Evolutionary conservation across 2,888 invertebrate species (phyloP).

Genomic region (Aspidapion aeneum): DNA sequence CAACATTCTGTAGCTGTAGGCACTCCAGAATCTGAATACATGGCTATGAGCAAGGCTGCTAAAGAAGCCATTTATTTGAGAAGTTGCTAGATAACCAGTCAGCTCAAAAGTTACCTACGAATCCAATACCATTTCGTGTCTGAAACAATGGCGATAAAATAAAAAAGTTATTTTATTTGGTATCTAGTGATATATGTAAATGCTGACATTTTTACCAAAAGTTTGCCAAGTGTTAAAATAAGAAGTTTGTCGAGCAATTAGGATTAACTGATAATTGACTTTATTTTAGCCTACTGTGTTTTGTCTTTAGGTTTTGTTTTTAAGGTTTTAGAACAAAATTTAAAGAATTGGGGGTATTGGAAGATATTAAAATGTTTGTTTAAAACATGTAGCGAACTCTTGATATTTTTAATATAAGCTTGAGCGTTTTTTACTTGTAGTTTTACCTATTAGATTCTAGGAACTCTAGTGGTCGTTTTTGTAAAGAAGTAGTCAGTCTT

Average conservation of each 20-base stretch:
- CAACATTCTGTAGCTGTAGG: neutral
- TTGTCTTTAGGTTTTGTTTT: too few species aligned
- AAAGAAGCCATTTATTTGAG: neutral
- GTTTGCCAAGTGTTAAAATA: neutral
- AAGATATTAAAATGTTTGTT: too few species aligned
- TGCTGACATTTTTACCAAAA: neutral
- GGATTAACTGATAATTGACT: neutral
- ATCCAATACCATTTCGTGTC: neutral
- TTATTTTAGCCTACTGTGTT: too few species aligned
- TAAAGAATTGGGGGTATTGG: too few species aligned
- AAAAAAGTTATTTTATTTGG: neutral
- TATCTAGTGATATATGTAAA: neutral
- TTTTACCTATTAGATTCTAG: too few species aligned
- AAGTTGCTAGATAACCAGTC: neutral
- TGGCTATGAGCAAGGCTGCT: neutral
- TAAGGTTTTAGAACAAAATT: too few species aligned
- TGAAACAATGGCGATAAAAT: neutral
- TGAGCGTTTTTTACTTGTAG: too few species aligned
- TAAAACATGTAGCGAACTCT: too few species aligned
- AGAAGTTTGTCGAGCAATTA: neutral
- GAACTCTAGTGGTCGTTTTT: too few species aligned
- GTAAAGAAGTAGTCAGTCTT: too few species aligned
- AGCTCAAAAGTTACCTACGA: neutral
- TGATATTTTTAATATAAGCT: too few species aligned
- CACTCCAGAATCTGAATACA: neutral